phyloP scores from a whole-genome alignment of 2,888 invertebrate genomes.

The Galerucella calmariensis region DNA sequence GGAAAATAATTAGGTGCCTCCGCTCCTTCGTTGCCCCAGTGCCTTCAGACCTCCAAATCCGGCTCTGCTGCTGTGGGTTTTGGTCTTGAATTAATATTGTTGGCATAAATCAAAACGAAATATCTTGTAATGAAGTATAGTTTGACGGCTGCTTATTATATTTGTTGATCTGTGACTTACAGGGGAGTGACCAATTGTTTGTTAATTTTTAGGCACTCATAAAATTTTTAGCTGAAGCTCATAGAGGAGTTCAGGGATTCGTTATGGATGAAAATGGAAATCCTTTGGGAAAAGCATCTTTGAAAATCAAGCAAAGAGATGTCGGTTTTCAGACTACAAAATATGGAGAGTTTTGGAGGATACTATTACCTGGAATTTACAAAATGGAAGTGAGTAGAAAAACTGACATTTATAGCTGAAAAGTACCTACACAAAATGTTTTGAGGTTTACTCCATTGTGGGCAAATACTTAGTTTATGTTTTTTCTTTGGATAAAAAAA shows the following conservation, averaged over 20 bases:
- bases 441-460: no score
- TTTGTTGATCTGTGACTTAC: not conserved
- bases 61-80: no score
- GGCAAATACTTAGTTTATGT: no score
- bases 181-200: not conserved
- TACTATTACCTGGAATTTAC: slow-evolving; percentile 88
- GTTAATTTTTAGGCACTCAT: slow-evolving; percentile 74
- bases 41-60: no score
- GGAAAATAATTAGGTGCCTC: no score
- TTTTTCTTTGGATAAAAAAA: no score
- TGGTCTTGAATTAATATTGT: no score
- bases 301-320: slow-evolving; percentile 84
- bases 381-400: slow-evolving; percentile 76
- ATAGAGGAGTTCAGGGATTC: slow-evolving; percentile 90
- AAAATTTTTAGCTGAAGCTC: slow-evolving; percentile 86
- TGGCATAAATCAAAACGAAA: no score
- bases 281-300: slow-evolving; percentile 81
- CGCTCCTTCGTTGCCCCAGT: no score
- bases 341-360: slow-evolving; percentile 95
- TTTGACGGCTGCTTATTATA: not conserved
- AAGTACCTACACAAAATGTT: not conserved
- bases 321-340: slow-evolving; percentile 87
- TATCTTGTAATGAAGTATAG: no score
- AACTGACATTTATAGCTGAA: not conserved
- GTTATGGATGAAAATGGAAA: slow-evolving; percentile 82